Evolutionary conservation across 1,140 invertebrate genomes (phyloP).

Genomic region (Carposina sasakii): DNA sequence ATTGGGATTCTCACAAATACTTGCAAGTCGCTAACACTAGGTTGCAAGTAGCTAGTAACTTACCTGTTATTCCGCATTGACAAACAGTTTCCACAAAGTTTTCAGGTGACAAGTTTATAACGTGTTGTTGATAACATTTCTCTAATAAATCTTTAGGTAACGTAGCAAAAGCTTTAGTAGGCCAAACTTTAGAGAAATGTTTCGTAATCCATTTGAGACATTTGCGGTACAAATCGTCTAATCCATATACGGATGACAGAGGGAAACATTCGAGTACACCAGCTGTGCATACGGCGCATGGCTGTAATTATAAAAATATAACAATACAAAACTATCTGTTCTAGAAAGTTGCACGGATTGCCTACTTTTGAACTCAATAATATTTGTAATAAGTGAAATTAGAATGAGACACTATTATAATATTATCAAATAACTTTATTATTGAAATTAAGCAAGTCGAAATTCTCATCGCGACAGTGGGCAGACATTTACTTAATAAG

Average conservation of each 20-base stretch:
- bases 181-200: conserved; percentile 89
- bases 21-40: too few species aligned
- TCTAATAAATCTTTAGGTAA: conserved; percentile 86
- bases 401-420: too few species aligned
- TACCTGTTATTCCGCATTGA: conserved; percentile 51
- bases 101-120: conserved; percentile 77
- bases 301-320: conserved; percentile 78
- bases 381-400: too few species aligned
- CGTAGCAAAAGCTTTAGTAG: conserved; percentile 86
- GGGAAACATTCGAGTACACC: conserved; percentile 89
- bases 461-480: too few species aligned
- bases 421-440: too few species aligned
- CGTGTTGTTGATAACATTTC: conserved; percentile 86
- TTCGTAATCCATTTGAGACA: conserved; percentile 89
- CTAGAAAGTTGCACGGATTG: too few species aligned
- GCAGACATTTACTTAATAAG: too few species aligned
- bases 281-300: conserved; percentile 82
- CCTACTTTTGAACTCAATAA: too few species aligned
- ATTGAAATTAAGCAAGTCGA: too few species aligned
- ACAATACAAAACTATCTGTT: too few species aligned
- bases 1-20: too few species aligned
- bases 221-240: conserved; percentile 90
- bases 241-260: conserved; percentile 84
- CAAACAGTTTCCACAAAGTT: conserved; percentile 63
- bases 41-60: too few species aligned